Evolutionary conservation across 2,888 invertebrate species (phyloP), one percentile per base, ranked within the genome.

Genomic region (Pterobdella sp.): DNA sequence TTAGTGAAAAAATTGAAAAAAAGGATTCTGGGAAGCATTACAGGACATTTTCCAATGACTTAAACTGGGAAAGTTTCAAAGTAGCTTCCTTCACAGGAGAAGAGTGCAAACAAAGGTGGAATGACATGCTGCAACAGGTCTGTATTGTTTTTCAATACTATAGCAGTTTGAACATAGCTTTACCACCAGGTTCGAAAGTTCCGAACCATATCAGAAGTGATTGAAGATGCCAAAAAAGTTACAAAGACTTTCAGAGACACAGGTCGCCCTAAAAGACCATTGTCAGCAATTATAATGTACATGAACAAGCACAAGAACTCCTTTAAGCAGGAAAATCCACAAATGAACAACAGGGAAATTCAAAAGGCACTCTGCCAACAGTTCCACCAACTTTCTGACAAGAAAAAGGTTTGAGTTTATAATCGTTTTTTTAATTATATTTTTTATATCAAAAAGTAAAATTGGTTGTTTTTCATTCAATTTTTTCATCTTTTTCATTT

Each of bases 41-140:
- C 60, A 26, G n/a, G 3, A 26, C n/a, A 3, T 22, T n/a, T 3
- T 56, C 26, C 60, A 56, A 56, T 22, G n/a, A 56, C n/a, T 3
- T 56, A 3, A 26, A 56, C n/a, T 56, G 60, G 60, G 4, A 4
- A 4, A 56, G 26, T 26, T 4, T 56, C 60, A 3, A 4, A 56
- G 60, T 56, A 26, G 14, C n/a, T 14, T 22, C n/a, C 4, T 56
- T 56, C 60, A 56, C n/a, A 26, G 60, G 3, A 26, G n/a, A 56
- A 4, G n/a, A 56, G 60, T 56, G 60, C 60, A 56, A 56, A 26
- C 18, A 56, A 56, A 22, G 60, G 4, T 56, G 60, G 60, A 56
- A 3, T 56, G n/a, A 56, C 18, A 22, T 56, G 18, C n/a, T 26
- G n/a, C 18, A 56, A 56, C 18, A 56, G 26, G 60, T 56, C n/a